A percentile compares a stretch with the other conserved stretches of the same genome.
These are phyloP conservation scores for Hermaeophaga mercurialis DNA, from an alignment of 2,888 invertebrate genomes.

Conservation along the genomic window DNA sequence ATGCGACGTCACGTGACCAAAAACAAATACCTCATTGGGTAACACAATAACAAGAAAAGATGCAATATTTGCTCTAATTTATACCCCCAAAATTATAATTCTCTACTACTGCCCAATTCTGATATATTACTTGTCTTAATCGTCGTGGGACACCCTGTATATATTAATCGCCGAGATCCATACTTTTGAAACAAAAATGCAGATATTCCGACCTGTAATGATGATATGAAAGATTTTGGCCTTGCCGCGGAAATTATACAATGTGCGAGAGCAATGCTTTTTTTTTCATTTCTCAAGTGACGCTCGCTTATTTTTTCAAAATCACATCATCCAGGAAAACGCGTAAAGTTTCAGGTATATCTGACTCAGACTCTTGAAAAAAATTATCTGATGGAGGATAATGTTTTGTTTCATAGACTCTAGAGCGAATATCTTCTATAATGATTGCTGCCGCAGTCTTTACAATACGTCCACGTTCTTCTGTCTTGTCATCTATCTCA, in stretches of 20 bases:
- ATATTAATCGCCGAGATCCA: conserved; percentile 30
- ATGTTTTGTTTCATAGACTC: conserved; percentile 24
- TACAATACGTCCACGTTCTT: conserved; percentile 36
- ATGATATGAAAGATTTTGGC: conserved; percentile 35
- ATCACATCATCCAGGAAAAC: background rate
- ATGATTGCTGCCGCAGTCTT: conserved; percentile 37
- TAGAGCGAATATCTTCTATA: conserved; percentile 25
- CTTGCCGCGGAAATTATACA: conserved; percentile 20
- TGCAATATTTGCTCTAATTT: too few species aligned
- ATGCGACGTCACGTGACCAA: too few species aligned
- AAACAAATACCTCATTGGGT: too few species aligned
- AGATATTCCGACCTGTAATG: conserved; percentile 27
- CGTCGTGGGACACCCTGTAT: too few species aligned
- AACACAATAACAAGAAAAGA: too few species aligned
- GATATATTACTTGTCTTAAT: too few species aligned
- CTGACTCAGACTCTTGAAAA: background rate
- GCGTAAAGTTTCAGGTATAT: conserved; percentile 18
- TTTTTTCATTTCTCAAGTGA: conserved; percentile 11
- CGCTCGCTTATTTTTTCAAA: conserved; percentile 13
- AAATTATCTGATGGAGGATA: conserved; percentile 22
- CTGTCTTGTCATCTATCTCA: conserved; percentile 35
- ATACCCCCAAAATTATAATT: too few species aligned
- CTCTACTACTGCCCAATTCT: too few species aligned
- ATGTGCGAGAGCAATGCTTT: conserved; percentile 27
- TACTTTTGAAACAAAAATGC: conserved; percentile 35